A percentile compares a stretch with the other conserved stretches of the same genome.
Conservation (phyloP, 2,113 vertebrate species). For the Chloebia gouldiae region DNA sequence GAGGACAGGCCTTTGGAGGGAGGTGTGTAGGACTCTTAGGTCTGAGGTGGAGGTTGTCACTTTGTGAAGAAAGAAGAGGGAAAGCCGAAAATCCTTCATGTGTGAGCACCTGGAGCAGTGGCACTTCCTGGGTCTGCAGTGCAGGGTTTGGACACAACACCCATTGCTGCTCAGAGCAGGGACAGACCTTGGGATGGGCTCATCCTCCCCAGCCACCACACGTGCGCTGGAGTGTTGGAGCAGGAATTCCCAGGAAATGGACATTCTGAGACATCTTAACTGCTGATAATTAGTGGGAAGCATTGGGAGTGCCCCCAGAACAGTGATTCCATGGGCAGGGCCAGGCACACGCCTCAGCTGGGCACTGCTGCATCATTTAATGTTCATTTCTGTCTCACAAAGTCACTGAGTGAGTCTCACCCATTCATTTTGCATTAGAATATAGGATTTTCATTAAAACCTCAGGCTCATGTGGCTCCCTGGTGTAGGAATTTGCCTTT, state of each 20-base stretch:
- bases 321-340: not conserved
- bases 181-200: not conserved
- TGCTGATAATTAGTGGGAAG: not conserved
- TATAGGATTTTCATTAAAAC: not conserved
- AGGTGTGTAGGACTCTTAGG: not conserved
- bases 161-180: too few relatives aligned
- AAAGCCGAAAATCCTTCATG: not conserved
- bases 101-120: rapidly evolving
- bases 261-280: not conserved
- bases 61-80: not conserved
- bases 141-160: not conserved
- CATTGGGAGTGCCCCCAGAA: not conserved
- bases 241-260: not conserved
- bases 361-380: not conserved
- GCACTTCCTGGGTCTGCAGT: too few relatives aligned
- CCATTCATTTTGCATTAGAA: not conserved
- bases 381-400: not conserved
- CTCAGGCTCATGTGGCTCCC: not conserved
- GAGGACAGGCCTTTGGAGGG: not conserved
- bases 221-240: not conserved
- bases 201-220: not conserved
- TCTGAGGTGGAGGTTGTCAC: not conserved
- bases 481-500: not conserved
- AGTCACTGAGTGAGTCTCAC: not conserved
- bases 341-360: rapidly evolving